Evolutionary conservation across 2,113 vertebrate genomes (phyloP).

Genomic region (Bos javanicus): DNA sequence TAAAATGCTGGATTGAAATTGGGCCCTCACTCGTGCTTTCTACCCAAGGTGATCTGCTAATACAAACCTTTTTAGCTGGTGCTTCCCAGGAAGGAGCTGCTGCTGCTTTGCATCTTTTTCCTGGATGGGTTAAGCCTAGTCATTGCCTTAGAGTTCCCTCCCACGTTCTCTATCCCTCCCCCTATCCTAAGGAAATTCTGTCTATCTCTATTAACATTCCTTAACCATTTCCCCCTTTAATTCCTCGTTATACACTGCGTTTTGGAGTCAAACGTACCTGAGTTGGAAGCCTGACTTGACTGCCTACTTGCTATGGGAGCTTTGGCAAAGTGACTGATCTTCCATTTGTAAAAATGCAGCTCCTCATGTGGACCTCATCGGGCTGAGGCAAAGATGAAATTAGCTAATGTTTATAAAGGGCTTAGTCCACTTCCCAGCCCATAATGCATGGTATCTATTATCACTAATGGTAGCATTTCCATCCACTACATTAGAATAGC

Average conservation of each 20-base stretch:
- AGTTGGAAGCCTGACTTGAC: constrained; percentile 21
- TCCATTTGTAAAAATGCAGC: background rate
- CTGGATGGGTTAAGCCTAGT: background rate
- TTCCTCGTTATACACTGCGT: background rate
- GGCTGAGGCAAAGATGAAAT: background rate
- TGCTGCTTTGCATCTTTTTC: background rate
- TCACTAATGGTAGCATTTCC: background rate
- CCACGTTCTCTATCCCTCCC: background rate
- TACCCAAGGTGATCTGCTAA: background rate
- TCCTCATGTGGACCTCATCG: background rate
- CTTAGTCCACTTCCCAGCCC: background rate
- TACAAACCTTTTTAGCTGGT: background rate
- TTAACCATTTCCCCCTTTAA: background rate
- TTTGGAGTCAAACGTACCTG: background rate
- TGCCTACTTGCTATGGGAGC: background rate
- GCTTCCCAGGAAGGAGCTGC: background rate
- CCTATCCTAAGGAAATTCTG: background rate
- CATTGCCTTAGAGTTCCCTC: background rate
- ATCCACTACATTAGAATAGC: background rate
- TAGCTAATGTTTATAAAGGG: background rate
- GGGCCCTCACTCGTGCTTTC: background rate
- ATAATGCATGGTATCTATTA: background rate
- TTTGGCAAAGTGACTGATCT: background rate
- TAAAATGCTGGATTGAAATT: background rate
- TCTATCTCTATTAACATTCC: background rate